Conservation (phyloP, 2,113 vertebrate species). For the Pelecanoides urinatrix region DNA sequence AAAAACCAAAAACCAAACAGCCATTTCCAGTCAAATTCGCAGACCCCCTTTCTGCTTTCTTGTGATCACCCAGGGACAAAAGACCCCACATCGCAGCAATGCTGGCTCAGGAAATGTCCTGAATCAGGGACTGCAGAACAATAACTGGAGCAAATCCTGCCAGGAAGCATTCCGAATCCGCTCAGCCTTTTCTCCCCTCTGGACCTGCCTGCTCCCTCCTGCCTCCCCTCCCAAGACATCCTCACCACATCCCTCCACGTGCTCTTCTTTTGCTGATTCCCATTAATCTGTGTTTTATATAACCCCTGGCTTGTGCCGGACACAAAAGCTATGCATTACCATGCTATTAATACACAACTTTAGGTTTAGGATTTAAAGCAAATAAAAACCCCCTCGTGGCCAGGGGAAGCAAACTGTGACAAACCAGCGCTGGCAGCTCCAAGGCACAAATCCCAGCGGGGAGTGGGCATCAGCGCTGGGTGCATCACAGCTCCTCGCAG, state of each 20-base stretch:
- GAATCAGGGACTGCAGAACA: background rate
- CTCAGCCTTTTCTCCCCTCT: background rate
- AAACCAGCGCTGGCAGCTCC: background rate
- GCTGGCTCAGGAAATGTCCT: background rate
- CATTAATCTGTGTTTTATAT: conserved; percentile 35
- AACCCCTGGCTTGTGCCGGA: background rate
- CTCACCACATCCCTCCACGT: background rate
- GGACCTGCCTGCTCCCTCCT: background rate
- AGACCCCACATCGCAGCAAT: background rate
- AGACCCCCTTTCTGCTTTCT: background rate
- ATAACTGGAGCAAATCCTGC: background rate
- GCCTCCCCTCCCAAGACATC: background rate
- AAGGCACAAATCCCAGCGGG: background rate
- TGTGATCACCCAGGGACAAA: background rate
- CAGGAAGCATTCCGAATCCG: background rate
- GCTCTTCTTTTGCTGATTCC: conserved; percentile 7
- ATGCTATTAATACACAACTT: background rate
- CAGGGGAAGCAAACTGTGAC: background rate
- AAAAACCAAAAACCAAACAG: background rate
- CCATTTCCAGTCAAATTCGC: background rate
- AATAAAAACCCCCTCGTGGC: background rate
- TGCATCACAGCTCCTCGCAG: background rate
- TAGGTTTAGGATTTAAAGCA: background rate
- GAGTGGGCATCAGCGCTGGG: background rate
- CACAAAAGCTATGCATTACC: background rate